These are phyloP conservation scores for Piaya cayana DNA, from an alignment of 2,113 vertebrate genomes.

Conservation along the genomic window DNA sequence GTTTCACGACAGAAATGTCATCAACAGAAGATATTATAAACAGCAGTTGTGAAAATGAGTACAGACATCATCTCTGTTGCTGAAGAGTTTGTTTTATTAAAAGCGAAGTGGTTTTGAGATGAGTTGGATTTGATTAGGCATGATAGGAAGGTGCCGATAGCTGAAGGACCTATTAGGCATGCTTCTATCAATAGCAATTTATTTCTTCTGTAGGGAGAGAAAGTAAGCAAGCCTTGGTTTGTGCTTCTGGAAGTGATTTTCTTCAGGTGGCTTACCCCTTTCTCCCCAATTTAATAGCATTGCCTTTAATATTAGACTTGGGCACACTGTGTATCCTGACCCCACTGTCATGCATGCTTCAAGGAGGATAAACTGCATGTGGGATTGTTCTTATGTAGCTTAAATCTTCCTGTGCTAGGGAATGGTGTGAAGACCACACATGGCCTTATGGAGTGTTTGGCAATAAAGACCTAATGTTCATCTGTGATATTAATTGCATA, in stretches of 20 bases:
- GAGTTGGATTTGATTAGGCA: not conserved
- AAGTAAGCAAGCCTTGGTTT: not conserved
- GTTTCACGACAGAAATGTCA: not conserved
- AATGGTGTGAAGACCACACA: fast-evolving
- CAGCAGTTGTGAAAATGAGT: slow-evolving; percentile 9
- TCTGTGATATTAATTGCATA: not conserved
- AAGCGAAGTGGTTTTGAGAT: slow-evolving; percentile 17
- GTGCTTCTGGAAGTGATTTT: not conserved
- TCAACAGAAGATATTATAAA: not conserved
- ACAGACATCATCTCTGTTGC: not conserved
- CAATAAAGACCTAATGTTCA: not conserved
- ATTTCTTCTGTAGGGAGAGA: not conserved
- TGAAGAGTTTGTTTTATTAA: not conserved
- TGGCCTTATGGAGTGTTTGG: not conserved
- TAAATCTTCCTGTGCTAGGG: not conserved
- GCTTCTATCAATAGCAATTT: not conserved
- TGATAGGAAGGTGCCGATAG: not conserved
- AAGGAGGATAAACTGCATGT: not conserved
- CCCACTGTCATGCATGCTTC: not conserved
- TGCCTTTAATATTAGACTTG: not conserved
- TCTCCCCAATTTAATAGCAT: not conserved
- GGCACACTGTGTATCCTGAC: not conserved
- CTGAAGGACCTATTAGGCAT: not conserved
- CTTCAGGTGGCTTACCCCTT: not conserved
- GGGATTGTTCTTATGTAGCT: not conserved